Base-by-base conservation (phyloP, 2,888 invertebrate species). In the Tinea trinotella region DNA sequence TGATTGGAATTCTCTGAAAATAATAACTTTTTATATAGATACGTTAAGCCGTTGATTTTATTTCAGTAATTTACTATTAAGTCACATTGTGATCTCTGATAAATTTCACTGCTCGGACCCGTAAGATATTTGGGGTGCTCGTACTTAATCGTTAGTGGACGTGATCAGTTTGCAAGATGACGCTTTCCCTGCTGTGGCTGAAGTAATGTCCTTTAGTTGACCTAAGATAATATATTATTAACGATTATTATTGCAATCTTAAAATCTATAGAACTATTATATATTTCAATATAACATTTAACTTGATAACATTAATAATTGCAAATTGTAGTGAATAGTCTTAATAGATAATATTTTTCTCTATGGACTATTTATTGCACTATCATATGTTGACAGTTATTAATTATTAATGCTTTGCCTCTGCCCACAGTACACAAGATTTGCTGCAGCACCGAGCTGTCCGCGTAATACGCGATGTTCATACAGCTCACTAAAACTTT, bases 31-130 rank as follows among this genome's bases (percentile, higher is more conserved):
- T 30, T 30, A 7, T n/a, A 7, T 10, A 40, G 13, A 40, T 40
- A 40, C 40, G 13, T 7, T 4, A 7, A 7, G n/a, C 30, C n/a
- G 24, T 15, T 13, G 13, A 40, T 7, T 40, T 13, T 40, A 40
- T 12, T 40, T 12, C 13, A 12, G 13, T n/a, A 40, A 15, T 40
- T 40, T 40, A 40, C 40, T n/a, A 40, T 15, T 13, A 40, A 4
- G 40, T 13, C 40, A 40, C 40, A 40, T 6, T 40, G 40, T 13
- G 30, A 30, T 15, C 13, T 40, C 40, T 40, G 40, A 40, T 40
- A 40, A 40, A 40, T 40, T 40, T 40, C 13, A 40, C 15, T 40
- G 40, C 40, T 15, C 13, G 40, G 40, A 40, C 40, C 40, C 40
- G n/a, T 13, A 40, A 40, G 40, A 40, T 13, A 40, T 40, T 40